These are phyloP conservation scores for Tuta absoluta DNA, from an alignment of 2,888 invertebrate genomes.

Conservation along the genomic window DNA sequence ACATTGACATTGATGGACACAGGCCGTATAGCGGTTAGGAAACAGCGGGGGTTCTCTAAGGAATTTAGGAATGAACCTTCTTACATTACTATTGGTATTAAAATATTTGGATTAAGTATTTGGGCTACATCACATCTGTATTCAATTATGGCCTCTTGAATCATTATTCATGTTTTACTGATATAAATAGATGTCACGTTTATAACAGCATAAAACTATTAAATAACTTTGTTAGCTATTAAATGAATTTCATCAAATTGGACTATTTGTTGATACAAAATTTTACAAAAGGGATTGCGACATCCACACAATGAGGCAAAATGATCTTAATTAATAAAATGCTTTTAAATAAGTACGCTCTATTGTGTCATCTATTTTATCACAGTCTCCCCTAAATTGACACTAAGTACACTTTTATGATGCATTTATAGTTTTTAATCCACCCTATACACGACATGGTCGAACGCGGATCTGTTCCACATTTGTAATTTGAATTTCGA, in stretches of 20 bases:
- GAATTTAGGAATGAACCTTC: constrained; percentile 29
- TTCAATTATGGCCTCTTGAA: neutral
- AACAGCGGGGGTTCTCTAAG: constrained; percentile 37
- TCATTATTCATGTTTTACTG: neutral
- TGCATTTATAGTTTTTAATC: constrained; percentile 21
- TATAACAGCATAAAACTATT: no score
- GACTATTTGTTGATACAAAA: neutral
- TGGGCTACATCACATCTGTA: neutral
- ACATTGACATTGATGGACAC: constrained; percentile 68
- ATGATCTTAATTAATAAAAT: neutral
- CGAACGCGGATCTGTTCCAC: constrained; percentile 6
- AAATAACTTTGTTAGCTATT: neutral
- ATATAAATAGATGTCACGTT: no score
- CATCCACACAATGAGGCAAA: neutral
- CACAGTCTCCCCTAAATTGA: neutral
- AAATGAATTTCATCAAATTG: neutral
- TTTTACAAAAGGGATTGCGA: no score
- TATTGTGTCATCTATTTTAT: neutral
- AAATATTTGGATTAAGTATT: constrained; percentile 9
- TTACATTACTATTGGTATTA: constrained; percentile 6
- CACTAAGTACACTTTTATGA: neutral
- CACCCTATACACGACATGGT: constrained; percentile 14
- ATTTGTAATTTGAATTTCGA: constrained; percentile 8
- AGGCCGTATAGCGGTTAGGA: constrained; percentile 37
- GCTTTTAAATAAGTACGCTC: neutral